Percentiles rank a stretch among this genome's conserved stretches.
These are phyloP conservation scores for Eulithis testata DNA, from an alignment of 2,888 invertebrate species.

Conservation along the genomic window DNA sequence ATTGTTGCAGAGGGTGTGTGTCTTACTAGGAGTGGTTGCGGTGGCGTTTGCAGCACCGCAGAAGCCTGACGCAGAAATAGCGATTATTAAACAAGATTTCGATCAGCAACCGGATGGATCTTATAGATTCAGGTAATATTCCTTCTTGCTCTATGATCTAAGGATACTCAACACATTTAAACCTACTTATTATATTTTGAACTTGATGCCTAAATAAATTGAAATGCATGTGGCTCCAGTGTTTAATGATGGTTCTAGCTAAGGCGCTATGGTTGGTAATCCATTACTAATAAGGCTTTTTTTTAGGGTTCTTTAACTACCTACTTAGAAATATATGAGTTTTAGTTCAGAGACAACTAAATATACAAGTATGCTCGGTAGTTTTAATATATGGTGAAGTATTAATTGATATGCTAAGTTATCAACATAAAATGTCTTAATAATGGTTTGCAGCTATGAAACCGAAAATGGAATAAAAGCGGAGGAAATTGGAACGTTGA, in stretches of 20 bases:
- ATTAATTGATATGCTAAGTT: no score
- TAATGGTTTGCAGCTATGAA: constrained; percentile 86
- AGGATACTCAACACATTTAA: not conserved
- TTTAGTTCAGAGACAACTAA: no score
- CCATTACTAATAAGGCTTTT: no score
- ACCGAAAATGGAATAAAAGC: constrained; percentile 93
- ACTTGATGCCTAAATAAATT: not conserved
- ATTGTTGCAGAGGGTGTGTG: constrained; percentile 67
- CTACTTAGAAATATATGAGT: no score
- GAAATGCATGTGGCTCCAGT: not conserved
- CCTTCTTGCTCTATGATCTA: not conserved
- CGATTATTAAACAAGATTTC: constrained; percentile 88
- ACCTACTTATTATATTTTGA: no score
- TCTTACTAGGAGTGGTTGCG: constrained; percentile 63
- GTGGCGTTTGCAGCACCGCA: constrained; percentile 82
- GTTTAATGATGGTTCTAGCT: not conserved
- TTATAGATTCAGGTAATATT: constrained; percentile 87
- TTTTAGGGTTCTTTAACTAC: no score
- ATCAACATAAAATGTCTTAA: not conserved
- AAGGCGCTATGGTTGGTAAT: not conserved
- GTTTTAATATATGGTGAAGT: no score
- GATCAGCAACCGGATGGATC: constrained; percentile 89
- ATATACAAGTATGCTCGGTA: no score
- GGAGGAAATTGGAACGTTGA: constrained; percentile 90
- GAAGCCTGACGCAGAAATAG: constrained; percentile 83